Conservation (phyloP, 2,888 invertebrate genomes). For the Diploptera punctata region DNA sequence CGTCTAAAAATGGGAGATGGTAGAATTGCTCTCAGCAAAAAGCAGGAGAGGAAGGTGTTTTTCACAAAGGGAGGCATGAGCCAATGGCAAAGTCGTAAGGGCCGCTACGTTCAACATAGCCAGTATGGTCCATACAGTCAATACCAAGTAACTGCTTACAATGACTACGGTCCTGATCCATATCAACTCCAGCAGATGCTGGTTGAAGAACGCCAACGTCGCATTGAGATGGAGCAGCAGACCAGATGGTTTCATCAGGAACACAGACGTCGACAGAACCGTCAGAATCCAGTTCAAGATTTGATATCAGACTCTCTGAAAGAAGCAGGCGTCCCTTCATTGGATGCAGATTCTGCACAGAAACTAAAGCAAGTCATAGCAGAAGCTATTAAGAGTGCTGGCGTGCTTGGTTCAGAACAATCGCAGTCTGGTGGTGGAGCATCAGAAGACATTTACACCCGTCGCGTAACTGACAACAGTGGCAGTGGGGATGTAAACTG, state of each 20-base stretch:
- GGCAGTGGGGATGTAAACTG: too few species aligned
- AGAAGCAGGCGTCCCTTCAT: not conserved
- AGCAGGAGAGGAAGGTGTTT: too few species aligned
- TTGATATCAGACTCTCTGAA: constrained; percentile 1
- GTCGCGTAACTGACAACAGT: too few species aligned
- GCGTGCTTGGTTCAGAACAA: not conserved
- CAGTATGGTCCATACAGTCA: too few species aligned
- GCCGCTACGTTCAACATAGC: too few species aligned
- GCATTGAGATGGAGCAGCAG: not conserved
- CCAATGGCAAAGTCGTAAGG: too few species aligned
- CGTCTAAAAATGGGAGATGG: not conserved
- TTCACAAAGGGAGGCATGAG: too few species aligned
- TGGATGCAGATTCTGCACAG: not conserved
- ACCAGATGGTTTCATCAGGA: not conserved
- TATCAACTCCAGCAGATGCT: not conserved
- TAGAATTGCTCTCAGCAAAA: not conserved
- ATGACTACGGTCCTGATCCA: too few species aligned
- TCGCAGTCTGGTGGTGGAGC: too few species aligned
- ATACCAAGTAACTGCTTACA: too few species aligned
- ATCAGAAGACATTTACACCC: too few species aligned
- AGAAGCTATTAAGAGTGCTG: constrained; percentile 11
- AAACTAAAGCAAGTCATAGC: constrained; percentile 13
- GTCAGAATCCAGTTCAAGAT: not conserved
- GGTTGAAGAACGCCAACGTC: not conserved
- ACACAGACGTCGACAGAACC: not conserved